phyloP scores from a whole-genome alignment of 2,113 vertebrate species.

The Pelodiscus sinensis region DNA sequence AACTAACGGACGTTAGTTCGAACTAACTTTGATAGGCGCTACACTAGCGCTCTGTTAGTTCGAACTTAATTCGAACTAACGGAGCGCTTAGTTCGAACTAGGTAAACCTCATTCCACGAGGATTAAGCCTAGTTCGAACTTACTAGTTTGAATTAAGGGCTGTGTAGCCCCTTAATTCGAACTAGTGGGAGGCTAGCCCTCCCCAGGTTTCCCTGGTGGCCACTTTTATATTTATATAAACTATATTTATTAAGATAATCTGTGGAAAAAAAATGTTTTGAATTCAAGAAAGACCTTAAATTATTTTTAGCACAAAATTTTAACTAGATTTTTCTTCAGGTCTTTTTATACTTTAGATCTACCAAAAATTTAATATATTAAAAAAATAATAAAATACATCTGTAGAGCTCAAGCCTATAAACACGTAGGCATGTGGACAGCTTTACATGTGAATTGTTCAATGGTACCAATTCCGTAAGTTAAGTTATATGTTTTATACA shows the following conservation, averaged over 20 bases:
- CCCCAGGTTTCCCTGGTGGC: too few relatives aligned
- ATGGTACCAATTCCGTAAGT: background rate
- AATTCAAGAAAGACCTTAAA: background rate
- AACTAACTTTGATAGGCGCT: too few relatives aligned
- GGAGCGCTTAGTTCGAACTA: too few relatives aligned
- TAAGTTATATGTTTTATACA: background rate
- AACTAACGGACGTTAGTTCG: too few relatives aligned
- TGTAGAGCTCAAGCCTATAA: background rate
- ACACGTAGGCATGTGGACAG: background rate
- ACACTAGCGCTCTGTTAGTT: too few relatives aligned
- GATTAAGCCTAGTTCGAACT: too few relatives aligned
- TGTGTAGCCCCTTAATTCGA: too few relatives aligned
- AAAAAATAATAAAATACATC: background rate
- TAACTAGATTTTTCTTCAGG: background rate
- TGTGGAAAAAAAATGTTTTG: background rate
- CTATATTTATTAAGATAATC: background rate
- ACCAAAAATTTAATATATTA: background rate
- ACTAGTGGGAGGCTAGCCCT: too few relatives aligned
- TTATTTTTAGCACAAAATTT: background rate
- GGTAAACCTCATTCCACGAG: too few relatives aligned
- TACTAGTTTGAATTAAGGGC: too few relatives aligned
- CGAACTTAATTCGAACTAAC: too few relatives aligned
- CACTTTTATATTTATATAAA: too few relatives aligned
- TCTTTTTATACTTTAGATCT: background rate
- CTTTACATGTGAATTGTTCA: background rate